Evolutionary conservation across 1,140 invertebrate genomes (phyloP).

Genomic region (Cotesia vestalis): DNA sequence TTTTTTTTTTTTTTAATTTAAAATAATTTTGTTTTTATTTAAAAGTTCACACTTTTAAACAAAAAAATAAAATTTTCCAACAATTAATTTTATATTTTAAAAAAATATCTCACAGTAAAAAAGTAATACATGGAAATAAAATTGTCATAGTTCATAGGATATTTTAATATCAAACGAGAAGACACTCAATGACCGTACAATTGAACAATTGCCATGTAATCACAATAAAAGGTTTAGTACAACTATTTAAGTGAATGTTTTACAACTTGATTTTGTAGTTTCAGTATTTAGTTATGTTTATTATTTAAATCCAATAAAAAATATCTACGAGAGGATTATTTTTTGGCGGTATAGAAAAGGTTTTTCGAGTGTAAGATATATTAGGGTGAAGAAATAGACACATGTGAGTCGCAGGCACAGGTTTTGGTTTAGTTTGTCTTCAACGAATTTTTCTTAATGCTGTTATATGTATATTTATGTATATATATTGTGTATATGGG

Average conservation of each 20-base stretch:
- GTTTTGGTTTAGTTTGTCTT: conserved; percentile 19
- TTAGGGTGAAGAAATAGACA: conserved; percentile 18
- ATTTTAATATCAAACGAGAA: conserved; percentile 27
- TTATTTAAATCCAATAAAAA: background rate
- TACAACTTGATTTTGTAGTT: background rate
- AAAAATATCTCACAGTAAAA: too few relatives aligned
- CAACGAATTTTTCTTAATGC: conserved; percentile 28
- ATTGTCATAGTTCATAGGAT: background rate
- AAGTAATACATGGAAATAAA: background rate
- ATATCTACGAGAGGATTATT: background rate
- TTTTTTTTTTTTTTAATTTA: too few relatives aligned
- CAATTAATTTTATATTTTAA: too few relatives aligned
- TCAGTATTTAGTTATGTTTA: background rate
- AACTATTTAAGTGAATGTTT: background rate
- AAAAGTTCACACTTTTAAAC: too few relatives aligned
- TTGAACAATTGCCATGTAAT: conserved; percentile 67
- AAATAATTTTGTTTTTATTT: too few relatives aligned
- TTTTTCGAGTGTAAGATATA: background rate
- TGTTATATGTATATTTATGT: background rate
- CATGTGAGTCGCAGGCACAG: conserved; percentile 30
- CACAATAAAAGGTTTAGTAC: conserved; percentile 56
- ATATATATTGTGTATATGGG: conserved; percentile 1
- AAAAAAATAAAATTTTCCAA: too few relatives aligned
- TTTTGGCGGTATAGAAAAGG: conserved; percentile 1
- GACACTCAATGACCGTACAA: conserved; percentile 64